These are phyloP conservation scores for Sweltsa coloradensis DNA, from an alignment of 1,140 invertebrate species.

Conservation along the genomic window DNA sequence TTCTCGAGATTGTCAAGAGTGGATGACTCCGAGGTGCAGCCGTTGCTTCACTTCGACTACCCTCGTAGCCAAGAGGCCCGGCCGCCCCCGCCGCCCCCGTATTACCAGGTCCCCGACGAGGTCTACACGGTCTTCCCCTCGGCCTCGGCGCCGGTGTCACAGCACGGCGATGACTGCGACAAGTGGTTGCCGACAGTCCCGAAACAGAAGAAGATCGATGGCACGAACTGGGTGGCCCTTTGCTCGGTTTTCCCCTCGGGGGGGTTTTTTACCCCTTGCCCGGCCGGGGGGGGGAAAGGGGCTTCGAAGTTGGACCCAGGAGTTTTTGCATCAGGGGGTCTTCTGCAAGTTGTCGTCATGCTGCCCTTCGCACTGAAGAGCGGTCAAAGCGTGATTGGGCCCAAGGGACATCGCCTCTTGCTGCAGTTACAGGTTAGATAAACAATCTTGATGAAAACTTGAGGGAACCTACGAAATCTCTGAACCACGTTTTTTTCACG, in stretches of 20 bases:
- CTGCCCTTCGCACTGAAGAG: constrained; percentile 23
- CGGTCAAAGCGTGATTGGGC: constrained; percentile 29
- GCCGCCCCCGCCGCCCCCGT: too few relatives aligned
- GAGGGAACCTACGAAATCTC: too few relatives aligned
- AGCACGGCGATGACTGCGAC: too few relatives aligned
- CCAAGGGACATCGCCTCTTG: constrained; percentile 29
- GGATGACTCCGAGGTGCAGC: too few relatives aligned
- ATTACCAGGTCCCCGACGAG: too few relatives aligned
- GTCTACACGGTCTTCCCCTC: too few relatives aligned
- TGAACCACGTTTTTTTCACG: too few relatives aligned
- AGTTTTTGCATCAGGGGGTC: constrained; percentile 31
- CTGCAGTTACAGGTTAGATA: constrained; percentile 36
- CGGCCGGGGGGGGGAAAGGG: constrained; percentile 35
- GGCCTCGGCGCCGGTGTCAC: too few relatives aligned
- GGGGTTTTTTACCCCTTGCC: constrained; percentile 36
- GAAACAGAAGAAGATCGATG: neutral
- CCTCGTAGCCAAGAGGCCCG: too few relatives aligned
- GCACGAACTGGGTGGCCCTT: constrained; percentile 31
- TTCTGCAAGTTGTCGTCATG: constrained; percentile 33
- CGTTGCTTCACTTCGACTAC: too few relatives aligned
- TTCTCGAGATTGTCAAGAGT: too few relatives aligned
- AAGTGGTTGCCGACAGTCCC: constrained; percentile 3
- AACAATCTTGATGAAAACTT: too few relatives aligned
- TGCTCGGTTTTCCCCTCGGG: constrained; percentile 36
- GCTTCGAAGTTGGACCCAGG: constrained; percentile 32